These are phyloP conservation scores for Tetraodon nigroviridis DNA, from an alignment of 2,113 vertebrate species.

Conservation along the genomic window DNA sequence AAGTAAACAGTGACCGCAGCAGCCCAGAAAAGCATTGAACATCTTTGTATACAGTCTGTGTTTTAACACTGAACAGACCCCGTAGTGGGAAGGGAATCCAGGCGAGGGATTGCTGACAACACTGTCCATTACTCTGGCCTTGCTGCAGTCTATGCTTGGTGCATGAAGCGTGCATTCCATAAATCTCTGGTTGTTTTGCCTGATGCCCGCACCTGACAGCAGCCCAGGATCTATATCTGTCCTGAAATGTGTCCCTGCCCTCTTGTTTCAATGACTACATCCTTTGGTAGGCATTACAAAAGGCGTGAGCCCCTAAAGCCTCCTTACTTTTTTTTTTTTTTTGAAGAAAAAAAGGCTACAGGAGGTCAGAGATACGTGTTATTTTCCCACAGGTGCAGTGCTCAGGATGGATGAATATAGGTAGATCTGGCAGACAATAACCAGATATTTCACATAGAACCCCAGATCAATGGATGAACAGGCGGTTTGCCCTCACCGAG, in stretches of 20 bases:
- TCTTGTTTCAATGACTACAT: slow-evolving; percentile 59
- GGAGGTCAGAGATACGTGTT: slow-evolving; percentile 71
- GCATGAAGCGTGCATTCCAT: slow-evolving; percentile 59
- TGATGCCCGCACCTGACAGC: slow-evolving; percentile 64
- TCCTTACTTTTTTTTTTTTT: slow-evolving; percentile 61
- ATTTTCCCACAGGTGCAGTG: slow-evolving; percentile 63
- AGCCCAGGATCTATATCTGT: slow-evolving; percentile 68
- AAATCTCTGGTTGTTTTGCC: slow-evolving; percentile 68
- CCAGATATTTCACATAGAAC: slow-evolving; percentile 64
- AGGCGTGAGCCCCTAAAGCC: slow-evolving; percentile 64
- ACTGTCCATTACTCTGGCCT: slow-evolving; percentile 48
- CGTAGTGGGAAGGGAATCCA: slow-evolving; percentile 32
- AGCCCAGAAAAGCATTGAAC: slow-evolving; percentile 28
- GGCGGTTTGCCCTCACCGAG: slow-evolving; percentile 36
- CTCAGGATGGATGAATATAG: slow-evolving; percentile 65
- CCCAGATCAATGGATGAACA: slow-evolving; percentile 66
- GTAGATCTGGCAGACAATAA: slow-evolving; percentile 67
- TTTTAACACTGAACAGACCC: slow-evolving; percentile 54
- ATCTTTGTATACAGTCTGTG: slow-evolving; percentile 44
- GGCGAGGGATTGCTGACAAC: slow-evolving; percentile 63
- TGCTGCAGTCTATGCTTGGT: slow-evolving; percentile 60
- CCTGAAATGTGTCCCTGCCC: slow-evolving; percentile 54
- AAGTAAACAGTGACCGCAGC: slow-evolving; percentile 35
- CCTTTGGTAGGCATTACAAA: slow-evolving; percentile 69
- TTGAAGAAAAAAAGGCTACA: slow-evolving; percentile 63